Percentiles rank a stretch among this genome's conserved stretches.
phyloP scores from a whole-genome alignment of 2,888 invertebrate genomes.

The Leptopilina syphax region DNA sequence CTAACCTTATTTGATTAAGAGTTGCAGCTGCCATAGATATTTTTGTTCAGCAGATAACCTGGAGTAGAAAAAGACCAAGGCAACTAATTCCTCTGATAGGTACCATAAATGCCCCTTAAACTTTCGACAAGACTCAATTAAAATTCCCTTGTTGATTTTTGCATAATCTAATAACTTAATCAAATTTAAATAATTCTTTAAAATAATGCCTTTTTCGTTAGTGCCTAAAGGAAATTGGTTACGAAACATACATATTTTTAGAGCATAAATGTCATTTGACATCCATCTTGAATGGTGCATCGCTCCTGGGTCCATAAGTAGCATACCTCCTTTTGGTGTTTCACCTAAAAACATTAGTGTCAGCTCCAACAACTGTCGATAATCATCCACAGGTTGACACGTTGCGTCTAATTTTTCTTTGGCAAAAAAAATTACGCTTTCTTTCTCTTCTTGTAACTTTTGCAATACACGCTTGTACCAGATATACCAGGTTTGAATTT shows the following conservation, averaged over 20 bases:
- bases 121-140: too few relatives aligned
- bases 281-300: neutral
- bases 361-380: neutral
- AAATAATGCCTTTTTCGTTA: neutral
- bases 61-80: too few relatives aligned
- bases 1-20: too few relatives aligned
- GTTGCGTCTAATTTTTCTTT: neutral
- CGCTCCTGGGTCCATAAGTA: neutral
- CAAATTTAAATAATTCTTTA: neutral
- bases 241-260: slow-evolving; percentile 9
- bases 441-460: neutral
- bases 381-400: neutral
- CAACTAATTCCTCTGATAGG: too few relatives aligned
- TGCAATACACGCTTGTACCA: neutral
- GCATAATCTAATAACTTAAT: neutral
- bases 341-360: slow-evolving; percentile 14
- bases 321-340: neutral
- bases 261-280: neutral
- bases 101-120: too few relatives aligned
- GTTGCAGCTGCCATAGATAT: too few relatives aligned
- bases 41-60: too few relatives aligned
- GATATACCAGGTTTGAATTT: neutral
- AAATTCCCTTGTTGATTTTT: too few relatives aligned
- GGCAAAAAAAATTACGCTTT: neutral
- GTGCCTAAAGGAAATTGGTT: neutral